Conservation (phyloP, 2,888 invertebrate species). For the Trachelus iudaicus region DNA sequence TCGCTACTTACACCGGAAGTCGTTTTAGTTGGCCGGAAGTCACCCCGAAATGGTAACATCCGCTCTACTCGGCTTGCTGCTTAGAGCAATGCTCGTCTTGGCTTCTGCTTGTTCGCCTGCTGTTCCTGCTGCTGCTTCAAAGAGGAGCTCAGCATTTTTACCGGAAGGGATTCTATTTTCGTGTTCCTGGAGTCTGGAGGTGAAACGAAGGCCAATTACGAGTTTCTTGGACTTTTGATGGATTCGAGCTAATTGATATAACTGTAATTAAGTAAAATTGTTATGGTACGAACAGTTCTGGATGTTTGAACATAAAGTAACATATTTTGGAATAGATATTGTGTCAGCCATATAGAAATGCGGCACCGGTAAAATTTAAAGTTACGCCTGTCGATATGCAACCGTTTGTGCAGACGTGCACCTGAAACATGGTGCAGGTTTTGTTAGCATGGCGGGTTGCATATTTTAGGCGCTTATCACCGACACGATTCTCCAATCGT, state of each 20-base stretch:
- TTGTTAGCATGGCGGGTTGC: neutral
- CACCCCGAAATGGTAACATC: slow-evolving; percentile 41
- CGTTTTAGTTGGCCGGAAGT: slow-evolving; percentile 37
- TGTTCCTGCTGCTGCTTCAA: slow-evolving; percentile 15
- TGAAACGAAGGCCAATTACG: slow-evolving; percentile 9
- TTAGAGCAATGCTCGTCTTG: slow-evolving; percentile 8
- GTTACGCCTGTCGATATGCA: no score
- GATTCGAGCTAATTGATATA: no score
- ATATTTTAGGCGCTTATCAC: no score
- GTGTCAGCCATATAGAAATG: no score
- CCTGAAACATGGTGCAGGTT: neutral
- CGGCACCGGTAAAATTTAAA: no score
- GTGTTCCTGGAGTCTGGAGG: slow-evolving; percentile 24
- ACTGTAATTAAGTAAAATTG: neutral
- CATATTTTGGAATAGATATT: no score
- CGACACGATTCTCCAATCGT: no score
- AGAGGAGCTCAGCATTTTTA: slow-evolving; percentile 19
- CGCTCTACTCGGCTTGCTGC: slow-evolving; percentile 17
- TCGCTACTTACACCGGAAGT: slow-evolving; percentile 29
- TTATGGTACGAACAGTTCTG: neutral
- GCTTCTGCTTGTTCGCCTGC: slow-evolving; percentile 8
- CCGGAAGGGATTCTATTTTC: slow-evolving; percentile 32
- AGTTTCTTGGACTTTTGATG: no score
- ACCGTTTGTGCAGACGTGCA: no score
- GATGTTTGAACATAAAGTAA: no score